Conservation (phyloP, 2,888 invertebrate species). For the Tipula vernalis region DNA sequence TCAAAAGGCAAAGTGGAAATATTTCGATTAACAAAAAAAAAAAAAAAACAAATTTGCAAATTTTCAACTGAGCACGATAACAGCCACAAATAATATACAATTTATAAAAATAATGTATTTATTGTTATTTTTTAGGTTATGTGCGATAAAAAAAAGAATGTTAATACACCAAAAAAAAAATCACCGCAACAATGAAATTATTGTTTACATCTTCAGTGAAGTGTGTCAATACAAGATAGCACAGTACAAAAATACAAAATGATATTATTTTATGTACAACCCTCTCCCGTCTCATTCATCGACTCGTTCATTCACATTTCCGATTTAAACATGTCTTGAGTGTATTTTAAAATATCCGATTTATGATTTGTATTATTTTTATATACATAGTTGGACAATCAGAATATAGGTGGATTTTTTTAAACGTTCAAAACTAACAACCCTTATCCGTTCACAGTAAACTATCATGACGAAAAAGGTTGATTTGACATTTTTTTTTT, state of each 20-base stretch:
- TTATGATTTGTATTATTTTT: not conserved
- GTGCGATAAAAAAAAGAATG: not conserved
- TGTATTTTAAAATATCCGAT: not conserved
- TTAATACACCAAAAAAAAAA: not conserved
- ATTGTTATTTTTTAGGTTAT: constrained; percentile 8
- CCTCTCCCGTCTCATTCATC: not conserved
- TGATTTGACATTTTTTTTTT: not conserved
- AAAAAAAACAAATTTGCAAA: not conserved
- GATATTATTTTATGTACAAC: not conserved
- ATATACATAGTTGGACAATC: not conserved
- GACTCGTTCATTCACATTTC: not conserved
- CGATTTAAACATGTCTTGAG: not conserved
- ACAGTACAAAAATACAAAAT: not conserved
- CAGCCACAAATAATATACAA: not conserved
- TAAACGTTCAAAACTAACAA: not conserved
- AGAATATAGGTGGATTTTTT: too few species aligned
- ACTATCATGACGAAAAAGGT: not conserved
- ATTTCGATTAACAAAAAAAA: not conserved
- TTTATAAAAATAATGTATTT: not conserved
- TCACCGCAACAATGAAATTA: not conserved
- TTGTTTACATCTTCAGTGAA: constrained; percentile 6
- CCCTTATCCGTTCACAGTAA: not conserved
- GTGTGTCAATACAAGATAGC: constrained; percentile 8
- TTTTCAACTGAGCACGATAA: not conserved
- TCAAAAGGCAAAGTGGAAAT: not conserved